These are phyloP conservation scores for Drosophila fuyamai DNA, from an alignment of 1,140 invertebrate species.

Conservation along the genomic window DNA sequence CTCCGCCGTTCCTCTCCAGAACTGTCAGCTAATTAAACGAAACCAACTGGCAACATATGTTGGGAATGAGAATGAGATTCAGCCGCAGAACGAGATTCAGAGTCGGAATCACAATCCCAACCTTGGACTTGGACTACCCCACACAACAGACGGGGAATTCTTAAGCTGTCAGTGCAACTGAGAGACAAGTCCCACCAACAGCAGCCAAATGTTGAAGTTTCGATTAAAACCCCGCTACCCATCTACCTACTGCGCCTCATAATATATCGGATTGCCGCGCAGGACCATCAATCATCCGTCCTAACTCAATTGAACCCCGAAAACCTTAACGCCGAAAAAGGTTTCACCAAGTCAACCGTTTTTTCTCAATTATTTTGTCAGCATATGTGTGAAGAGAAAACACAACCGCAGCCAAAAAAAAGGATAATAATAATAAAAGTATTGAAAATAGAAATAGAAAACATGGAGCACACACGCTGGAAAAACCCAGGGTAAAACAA, in stretches of 20 bases:
- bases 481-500: slow-evolving; percentile 58
- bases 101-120: slow-evolving; percentile 13
- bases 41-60: slow-evolving; percentile 80
- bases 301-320: slow-evolving; percentile 37
- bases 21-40: slow-evolving; percentile 81
- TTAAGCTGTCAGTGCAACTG: slow-evolving; percentile 28
- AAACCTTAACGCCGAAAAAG: slow-evolving; percentile 13
- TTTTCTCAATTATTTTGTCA: slow-evolving; percentile 79
- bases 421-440: slow-evolving; percentile 77
- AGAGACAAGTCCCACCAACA: slow-evolving; percentile 27
- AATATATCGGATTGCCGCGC: slow-evolving; percentile 6
- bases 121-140: slow-evolving; percentile 54
- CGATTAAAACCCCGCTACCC: slow-evolving; percentile 14
- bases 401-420: slow-evolving; percentile 61
- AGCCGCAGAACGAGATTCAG: slow-evolving; percentile 13
- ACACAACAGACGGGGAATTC: slow-evolving; percentile 41
- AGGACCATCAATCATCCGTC: slow-evolving; percentile 35
- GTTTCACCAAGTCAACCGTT: slow-evolving; percentile 43
- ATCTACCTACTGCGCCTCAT: slow-evolving; percentile 15
- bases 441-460: slow-evolving; percentile 27
- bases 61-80: slow-evolving; percentile 23
- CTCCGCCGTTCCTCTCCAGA: slow-evolving; percentile 29
- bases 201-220: slow-evolving; percentile 19
- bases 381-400: slow-evolving; percentile 77
- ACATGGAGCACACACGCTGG: background rate